These are phyloP conservation scores for Coturnix japonica DNA, from an alignment of 2,113 vertebrate genomes.

Conservation along the genomic window DNA sequence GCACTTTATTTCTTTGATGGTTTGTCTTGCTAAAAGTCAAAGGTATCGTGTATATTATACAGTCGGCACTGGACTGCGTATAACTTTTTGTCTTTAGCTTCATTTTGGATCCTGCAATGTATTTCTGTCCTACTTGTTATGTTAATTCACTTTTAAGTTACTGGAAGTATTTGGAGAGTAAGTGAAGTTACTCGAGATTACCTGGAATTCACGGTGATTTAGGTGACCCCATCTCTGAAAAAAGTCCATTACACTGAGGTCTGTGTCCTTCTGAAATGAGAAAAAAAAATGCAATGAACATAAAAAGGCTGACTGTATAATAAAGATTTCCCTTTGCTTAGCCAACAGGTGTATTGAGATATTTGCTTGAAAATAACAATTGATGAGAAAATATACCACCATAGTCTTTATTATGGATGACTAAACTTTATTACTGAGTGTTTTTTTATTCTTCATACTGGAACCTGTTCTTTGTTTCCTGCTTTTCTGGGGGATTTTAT, in stretches of 20 bases:
- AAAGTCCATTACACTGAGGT: not conserved
- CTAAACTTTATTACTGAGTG: not conserved
- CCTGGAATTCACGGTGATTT: not conserved
- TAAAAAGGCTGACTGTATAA: not conserved
- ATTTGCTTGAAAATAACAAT: not conserved
- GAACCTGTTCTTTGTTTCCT: not conserved
- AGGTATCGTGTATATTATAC: not conserved
- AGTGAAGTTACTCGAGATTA: not conserved
- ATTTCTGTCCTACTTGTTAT: not conserved
- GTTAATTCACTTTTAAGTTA: rapidly evolving
- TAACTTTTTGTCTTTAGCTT: not conserved
- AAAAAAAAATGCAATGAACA: not conserved
- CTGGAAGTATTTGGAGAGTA: not conserved
- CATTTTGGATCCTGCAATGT: not conserved
- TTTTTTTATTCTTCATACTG: not conserved
- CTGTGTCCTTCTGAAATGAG: not conserved
- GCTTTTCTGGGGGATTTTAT: not conserved
- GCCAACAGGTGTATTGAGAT: not conserved
- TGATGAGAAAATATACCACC: not conserved
- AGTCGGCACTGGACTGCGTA: not conserved
- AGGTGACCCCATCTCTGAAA: not conserved
- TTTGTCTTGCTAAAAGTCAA: not conserved
- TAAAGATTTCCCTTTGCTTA: not conserved
- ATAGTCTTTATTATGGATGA: not conserved
- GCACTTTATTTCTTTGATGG: not conserved